Conservation (phyloP, 2,888 invertebrate species). For the Eucera pruinosa region DNA sequence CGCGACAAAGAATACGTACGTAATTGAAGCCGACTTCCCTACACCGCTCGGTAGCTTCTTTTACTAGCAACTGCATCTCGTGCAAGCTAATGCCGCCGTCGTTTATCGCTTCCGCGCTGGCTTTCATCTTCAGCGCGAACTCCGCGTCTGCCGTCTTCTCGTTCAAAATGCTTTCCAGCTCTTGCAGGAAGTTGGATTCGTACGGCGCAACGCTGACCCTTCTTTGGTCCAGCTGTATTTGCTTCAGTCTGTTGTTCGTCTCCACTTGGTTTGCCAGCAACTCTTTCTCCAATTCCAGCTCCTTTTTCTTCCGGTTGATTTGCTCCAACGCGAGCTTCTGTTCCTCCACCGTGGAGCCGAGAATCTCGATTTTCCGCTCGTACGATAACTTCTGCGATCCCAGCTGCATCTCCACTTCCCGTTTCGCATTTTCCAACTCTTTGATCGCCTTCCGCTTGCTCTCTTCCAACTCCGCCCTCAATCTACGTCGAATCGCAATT, state of each 20-base stretch:
- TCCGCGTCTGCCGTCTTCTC: conserved; percentile 79
- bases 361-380: conserved; percentile 79
- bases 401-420: conserved; percentile 79
- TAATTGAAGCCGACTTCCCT: conserved; percentile 81
- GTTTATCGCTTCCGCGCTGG: conserved; percentile 75
- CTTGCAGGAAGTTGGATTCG: conserved; percentile 85
- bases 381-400: conserved; percentile 80
- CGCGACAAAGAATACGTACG: conserved; percentile 75
- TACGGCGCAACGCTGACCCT: conserved; percentile 84
- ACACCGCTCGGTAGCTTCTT: conserved; percentile 83
- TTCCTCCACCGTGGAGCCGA: conserved; percentile 79
- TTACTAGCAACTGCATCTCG: conserved; percentile 82
- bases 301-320: conserved; percentile 77
- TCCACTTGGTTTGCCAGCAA: conserved; percentile 83
- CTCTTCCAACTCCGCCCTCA: conserved; percentile 81
- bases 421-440: conserved; percentile 81
- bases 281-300: conserved; percentile 81
- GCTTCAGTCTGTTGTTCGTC: conserved; percentile 84
- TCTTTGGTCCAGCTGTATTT: conserved; percentile 83
- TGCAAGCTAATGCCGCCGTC: conserved; percentile 80
- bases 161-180: conserved; percentile 85
- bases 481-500: conserved; percentile 64
- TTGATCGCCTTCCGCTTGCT: conserved; percentile 82
- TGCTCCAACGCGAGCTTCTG: conserved; percentile 81
- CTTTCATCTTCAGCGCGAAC: conserved; percentile 76